A percentile compares a stretch with the other conserved stretches of the same genome.
Conservation (phyloP, 2,888 invertebrate species). For the Acrocera orbiculus region DNA sequence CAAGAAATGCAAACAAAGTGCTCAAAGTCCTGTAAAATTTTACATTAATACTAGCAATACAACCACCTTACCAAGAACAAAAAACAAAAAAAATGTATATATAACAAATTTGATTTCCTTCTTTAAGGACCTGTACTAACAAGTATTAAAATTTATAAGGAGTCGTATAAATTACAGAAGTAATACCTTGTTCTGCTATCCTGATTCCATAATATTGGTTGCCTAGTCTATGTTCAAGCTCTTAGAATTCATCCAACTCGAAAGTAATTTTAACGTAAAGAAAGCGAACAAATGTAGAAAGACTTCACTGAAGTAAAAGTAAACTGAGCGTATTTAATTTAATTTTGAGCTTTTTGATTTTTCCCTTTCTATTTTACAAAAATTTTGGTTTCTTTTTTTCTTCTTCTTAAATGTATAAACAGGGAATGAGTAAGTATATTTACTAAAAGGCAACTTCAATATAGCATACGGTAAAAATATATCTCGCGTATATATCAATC, state of each 20-base stretch:
- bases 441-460: background rate
- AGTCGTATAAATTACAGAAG: conserved; percentile 11
- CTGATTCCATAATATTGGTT: background rate
- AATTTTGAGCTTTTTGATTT: conserved; percentile 25
- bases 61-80: too few relatives aligned
- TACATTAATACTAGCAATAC: too few relatives aligned
- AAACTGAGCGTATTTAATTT: conserved; percentile 25
- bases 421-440: background rate
- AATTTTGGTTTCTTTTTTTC: conserved; percentile 1
- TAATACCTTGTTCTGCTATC: conserved; percentile 9
- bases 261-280: conserved; percentile 9
- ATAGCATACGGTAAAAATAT: background rate
- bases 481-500: background rate
- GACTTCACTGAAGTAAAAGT: conserved; percentile 14
- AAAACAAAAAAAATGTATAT: too few relatives aligned
- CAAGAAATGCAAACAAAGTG: too few relatives aligned
- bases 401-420: conserved; percentile 3
- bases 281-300: conserved; percentile 4
- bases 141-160: conserved; percentile 12
- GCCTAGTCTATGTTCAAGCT: background rate
- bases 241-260: conserved; percentile 8
- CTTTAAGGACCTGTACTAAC: too few relatives aligned
- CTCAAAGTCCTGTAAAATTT: too few relatives aligned
- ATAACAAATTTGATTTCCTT: too few relatives aligned
- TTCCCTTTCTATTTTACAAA: conserved; percentile 6